phyloP scores from a whole-genome alignment of 1,140 invertebrate species.

The Teleopsis dalmanni region DNA sequence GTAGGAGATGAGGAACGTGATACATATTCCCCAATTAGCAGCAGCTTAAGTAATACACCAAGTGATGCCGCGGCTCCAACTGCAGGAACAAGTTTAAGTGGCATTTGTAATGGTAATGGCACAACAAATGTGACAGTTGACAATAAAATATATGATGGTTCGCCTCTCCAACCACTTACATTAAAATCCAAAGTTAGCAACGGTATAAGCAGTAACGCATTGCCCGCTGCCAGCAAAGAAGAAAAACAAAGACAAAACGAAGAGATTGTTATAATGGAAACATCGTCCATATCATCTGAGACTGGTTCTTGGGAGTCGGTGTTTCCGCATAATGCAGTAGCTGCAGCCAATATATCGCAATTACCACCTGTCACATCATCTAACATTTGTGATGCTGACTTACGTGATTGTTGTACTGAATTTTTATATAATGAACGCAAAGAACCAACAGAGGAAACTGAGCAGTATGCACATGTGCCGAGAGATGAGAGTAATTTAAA shows the following conservation, averaged over 20 bases:
- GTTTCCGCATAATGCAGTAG: constrained; percentile 38
- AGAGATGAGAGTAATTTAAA: background rate
- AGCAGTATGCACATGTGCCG: too few relatives aligned
- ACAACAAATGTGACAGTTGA: constrained; percentile 8
- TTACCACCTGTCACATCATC: background rate
- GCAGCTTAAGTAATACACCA: constrained; percentile 9
- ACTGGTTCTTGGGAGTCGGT: constrained; percentile 55
- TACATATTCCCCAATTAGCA: constrained; percentile 30
- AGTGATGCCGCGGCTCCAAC: constrained; percentile 5
- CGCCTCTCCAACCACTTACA: constrained; percentile 16
- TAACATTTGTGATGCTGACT: background rate
- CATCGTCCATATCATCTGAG: constrained; percentile 54
- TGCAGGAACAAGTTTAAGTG: background rate
- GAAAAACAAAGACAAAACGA: constrained; percentile 64
- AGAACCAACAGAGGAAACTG: background rate
- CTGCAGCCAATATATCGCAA: background rate
- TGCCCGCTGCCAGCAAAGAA: constrained; percentile 49
- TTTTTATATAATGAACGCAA: constrained; percentile 10
- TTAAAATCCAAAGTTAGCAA: background rate
- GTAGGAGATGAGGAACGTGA: constrained; percentile 37
- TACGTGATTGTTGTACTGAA: constrained; percentile 13
- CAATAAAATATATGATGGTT: constrained; percentile 22
- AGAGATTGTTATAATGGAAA: constrained; percentile 55
- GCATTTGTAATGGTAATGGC: constrained; percentile 1
- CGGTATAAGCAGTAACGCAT: background rate